phyloP scores from a whole-genome alignment of 2,888 invertebrate species.

The Lepetodrilus schrolli region DNA sequence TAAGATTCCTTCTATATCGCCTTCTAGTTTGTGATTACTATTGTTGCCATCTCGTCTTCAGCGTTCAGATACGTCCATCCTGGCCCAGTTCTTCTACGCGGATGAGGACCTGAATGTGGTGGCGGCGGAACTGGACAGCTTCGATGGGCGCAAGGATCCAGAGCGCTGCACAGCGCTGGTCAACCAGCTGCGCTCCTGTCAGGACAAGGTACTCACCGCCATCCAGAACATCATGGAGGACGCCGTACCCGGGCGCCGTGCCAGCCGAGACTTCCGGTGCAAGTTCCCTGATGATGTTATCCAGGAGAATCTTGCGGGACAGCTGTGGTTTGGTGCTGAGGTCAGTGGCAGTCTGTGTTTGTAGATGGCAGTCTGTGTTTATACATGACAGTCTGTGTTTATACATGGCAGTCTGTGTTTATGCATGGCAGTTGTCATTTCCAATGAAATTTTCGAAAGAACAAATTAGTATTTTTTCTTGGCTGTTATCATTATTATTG shows the following conservation, averaged over 20 bases:
- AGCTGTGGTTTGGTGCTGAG: slow-evolving; percentile 99
- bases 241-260: slow-evolving; percentile 87
- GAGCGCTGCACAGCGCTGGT: slow-evolving; percentile 96
- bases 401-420: no score
- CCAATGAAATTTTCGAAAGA: no score
- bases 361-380: no score
- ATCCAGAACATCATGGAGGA: slow-evolving; percentile 97
- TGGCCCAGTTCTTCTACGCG: slow-evolving; percentile 98
- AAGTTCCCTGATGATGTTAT: slow-evolving; percentile 99
- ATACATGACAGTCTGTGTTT: no score
- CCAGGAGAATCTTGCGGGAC: slow-evolving; percentile 97
- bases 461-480: no score
- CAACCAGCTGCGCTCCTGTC: slow-evolving; percentile 87
- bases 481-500: no score
- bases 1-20: no score
- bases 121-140: slow-evolving; percentile 97
- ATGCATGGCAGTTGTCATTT: no score
- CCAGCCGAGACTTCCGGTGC: slow-evolving; percentile 94
- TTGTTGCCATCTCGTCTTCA: no score
- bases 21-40: no score
- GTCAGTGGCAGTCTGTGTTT: no score
- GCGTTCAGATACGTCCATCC: slow-evolving; percentile 85
- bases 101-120: slow-evolving; percentile 96
- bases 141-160: slow-evolving; percentile 98
- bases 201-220: slow-evolving; percentile 89